A percentile compares a stretch with the other conserved stretches of the same genome.
These are phyloP conservation scores for Seira musarum DNA, from an alignment of 2,888 invertebrate genomes.

Conservation along the genomic window DNA sequence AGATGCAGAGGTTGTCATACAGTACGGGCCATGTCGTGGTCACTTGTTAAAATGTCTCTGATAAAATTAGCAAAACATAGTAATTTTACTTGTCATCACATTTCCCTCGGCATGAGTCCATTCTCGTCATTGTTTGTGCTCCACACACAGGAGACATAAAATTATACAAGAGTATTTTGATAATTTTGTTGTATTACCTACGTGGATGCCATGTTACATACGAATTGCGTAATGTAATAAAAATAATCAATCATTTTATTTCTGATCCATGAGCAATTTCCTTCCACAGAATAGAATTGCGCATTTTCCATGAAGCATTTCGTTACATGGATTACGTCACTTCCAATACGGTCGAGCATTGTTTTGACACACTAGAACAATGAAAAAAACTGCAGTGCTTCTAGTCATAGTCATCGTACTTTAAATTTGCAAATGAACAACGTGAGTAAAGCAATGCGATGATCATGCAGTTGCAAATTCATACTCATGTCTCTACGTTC, in stretches of 20 bases:
- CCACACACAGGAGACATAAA: too few relatives aligned
- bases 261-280: background rate
- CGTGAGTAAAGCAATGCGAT: background rate
- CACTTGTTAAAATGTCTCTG: too few relatives aligned
- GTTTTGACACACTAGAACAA: background rate
- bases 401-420: background rate
- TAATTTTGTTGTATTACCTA: too few relatives aligned
- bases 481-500: background rate
- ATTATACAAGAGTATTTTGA: too few relatives aligned
- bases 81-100: too few relatives aligned
- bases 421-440: background rate
- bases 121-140: too few relatives aligned
- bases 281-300: too few relatives aligned
- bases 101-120: too few relatives aligned
- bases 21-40: too few relatives aligned
- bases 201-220: too few relatives aligned
- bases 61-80: too few relatives aligned
- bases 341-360: background rate
- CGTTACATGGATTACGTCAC: background rate
- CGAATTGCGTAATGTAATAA: too few relatives aligned
- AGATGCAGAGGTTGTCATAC: background rate
- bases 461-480: background rate
- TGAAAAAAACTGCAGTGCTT: background rate
- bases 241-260: background rate
- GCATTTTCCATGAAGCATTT: background rate